These are phyloP conservation scores for Pyrgilauda ruficollis DNA, from an alignment of 2,113 vertebrate species.

Conservation along the genomic window DNA sequence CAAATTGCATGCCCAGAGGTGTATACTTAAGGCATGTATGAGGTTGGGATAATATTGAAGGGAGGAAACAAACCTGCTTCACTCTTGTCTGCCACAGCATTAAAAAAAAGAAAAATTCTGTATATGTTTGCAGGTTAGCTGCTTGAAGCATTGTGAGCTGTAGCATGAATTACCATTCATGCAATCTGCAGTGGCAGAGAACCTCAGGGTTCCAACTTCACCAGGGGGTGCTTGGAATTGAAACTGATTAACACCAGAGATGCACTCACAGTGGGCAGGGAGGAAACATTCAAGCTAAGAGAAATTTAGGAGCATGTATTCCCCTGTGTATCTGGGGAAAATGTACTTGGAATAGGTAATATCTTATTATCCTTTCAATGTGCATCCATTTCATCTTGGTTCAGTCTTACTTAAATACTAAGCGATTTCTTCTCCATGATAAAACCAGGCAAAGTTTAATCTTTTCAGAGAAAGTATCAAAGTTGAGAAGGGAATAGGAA, in stretches of 20 bases:
- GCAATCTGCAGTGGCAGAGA: not conserved
- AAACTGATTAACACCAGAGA: conserved; percentile 2
- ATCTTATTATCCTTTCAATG: conserved; percentile 3
- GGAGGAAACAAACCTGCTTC: not conserved
- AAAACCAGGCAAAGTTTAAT: not conserved
- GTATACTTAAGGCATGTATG: not conserved
- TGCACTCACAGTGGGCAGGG: not conserved
- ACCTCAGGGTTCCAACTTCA: not conserved
- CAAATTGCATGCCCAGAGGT: not conserved
- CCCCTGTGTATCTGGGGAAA: not conserved
- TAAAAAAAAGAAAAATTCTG: not conserved
- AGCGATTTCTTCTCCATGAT: not conserved
- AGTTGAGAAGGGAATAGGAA: not conserved
- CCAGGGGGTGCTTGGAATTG: not conserved
- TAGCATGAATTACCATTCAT: not conserved
- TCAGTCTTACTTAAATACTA: not conserved
- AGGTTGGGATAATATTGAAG: not conserved
- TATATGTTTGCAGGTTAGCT: not conserved
- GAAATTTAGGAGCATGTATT: not conserved
- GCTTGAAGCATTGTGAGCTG: not conserved
- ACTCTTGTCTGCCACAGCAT: not conserved
- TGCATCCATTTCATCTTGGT: not conserved
- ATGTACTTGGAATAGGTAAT: not conserved
- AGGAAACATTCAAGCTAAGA: not conserved
- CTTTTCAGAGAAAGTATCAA: not conserved